These are phyloP conservation scores for Asarcornis scutulata DNA, from an alignment of 2,113 vertebrate species.

Conservation along the genomic window DNA sequence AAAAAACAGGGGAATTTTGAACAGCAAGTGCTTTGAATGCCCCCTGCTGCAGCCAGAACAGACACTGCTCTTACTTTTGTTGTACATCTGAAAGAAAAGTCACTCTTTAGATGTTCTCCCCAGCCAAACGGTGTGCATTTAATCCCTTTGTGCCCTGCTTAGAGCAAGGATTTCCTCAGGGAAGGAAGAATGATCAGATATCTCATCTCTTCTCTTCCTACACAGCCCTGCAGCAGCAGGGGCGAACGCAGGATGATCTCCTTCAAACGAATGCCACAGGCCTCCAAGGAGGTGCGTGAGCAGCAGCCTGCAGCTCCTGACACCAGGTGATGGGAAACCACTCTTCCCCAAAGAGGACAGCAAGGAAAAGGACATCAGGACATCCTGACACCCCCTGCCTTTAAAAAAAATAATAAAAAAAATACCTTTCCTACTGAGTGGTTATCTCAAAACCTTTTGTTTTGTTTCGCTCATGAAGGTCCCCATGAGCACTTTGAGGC, in stretches of 20 bases:
- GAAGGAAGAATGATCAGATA: accelerated
- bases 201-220: background rate
- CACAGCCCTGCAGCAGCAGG: background rate
- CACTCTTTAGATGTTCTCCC: background rate
- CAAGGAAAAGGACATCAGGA: background rate
- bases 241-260: background rate
- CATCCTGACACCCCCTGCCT: too few relatives aligned
- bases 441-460: background rate
- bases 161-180: background rate
- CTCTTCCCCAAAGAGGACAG: background rate
- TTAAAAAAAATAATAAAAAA: too few relatives aligned
- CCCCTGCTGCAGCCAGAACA: background rate
- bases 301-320: background rate
- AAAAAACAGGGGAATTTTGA: background rate
- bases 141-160: accelerated
- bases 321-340: background rate
- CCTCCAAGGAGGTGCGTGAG: background rate
- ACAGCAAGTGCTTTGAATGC: background rate
- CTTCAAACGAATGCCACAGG: accelerated
- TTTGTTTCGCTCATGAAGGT: background rate
- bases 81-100: too few relatives aligned
- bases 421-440: background rate
- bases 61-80: background rate
- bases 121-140: background rate
- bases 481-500: background rate